Evolutionary conservation across 2,797 vertebrate genomes (phyloP), one percentile per base, ranked within the genome.

Genomic region (Mormyrus hasselquistii): DNA sequence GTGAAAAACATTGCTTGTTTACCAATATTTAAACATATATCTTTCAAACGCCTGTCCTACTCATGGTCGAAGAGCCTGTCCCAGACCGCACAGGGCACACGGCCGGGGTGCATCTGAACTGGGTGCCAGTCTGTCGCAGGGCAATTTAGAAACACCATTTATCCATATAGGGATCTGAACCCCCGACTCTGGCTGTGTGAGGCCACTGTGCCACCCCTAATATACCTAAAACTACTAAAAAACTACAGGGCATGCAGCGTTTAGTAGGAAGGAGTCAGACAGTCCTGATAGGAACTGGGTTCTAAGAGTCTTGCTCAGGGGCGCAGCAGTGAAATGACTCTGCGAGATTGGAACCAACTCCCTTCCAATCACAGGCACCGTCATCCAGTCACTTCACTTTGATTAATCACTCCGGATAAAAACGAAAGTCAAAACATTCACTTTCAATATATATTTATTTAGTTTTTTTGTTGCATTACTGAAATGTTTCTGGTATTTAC

Each of bases 401-500:
- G 55, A 59, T n/a, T 59, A 59, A 41, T 19, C 34, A 44, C 73
- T 79, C 16, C 38, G 4, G 41, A 16, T 41, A n/a, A 55, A 87
- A 86, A 86, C 25, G 88, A 79, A 86, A 91, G 12, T 14, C 88
- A 90, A 90, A 91, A 16, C 52, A 73, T 88, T 2, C 1, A 29
- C 89, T 92, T 90, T 93, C 90, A 86, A 92, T 92, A 94, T 94
- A 79, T 85, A n/a, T 52, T 96, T 97, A 96, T 96, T 96, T 96
- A 96, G 91, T 93, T 93, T 93, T 96, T 95, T 49, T 29, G 95
- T 94, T 96, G 92, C 93, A 95, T 95, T 93, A 94, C 91, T 93
- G 94, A 96, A 96, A 96, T 96, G 95, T 95, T 95, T 95, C 91
- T 94, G 94, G 93, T 93, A 94, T 94, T 95, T 94, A 93, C 38